Evolutionary conservation across 2,113 vertebrate species (phyloP).

Genomic region (Odocoileus virginianus): DNA sequence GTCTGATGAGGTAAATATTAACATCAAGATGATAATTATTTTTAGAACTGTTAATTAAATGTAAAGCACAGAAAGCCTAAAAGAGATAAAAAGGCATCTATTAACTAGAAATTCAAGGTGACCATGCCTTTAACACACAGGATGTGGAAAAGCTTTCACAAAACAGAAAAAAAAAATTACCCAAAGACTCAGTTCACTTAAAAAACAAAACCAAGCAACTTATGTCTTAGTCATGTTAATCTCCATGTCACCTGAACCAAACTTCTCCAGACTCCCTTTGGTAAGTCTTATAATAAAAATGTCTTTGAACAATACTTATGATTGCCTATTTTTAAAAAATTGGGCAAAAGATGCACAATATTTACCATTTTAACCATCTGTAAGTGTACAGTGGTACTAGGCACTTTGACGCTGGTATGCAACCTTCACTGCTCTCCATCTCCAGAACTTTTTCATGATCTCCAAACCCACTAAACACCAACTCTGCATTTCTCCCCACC

Average conservation of each 20-base stretch:
- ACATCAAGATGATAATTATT: neutral
- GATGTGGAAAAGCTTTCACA: neutral
- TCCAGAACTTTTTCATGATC: neutral
- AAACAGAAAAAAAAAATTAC: neutral
- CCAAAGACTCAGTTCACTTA: neutral
- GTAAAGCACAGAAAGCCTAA: neutral
- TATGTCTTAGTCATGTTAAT: neutral
- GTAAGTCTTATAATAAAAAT: neutral
- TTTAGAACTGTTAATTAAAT: conserved; percentile 40
- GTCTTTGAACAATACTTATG: neutral
- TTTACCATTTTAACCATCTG: neutral
- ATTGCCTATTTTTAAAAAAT: neutral
- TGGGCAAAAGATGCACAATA: neutral
- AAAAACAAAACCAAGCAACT: neutral
- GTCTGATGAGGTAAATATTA: neutral
- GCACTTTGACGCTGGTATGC: neutral
- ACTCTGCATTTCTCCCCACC: neutral
- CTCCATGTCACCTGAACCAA: neutral
- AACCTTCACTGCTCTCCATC: neutral
- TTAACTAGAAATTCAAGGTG: neutral
- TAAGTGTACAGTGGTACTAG: neutral
- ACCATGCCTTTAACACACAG: neutral
- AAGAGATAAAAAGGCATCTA: neutral
- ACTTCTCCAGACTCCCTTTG: neutral
- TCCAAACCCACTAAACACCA: neutral